A percentile compares a stretch with the other conserved stretches of the same genome.
phyloP scores from a whole-genome alignment of 2,113 vertebrate genomes.

The Pelusios castaneus region DNA sequence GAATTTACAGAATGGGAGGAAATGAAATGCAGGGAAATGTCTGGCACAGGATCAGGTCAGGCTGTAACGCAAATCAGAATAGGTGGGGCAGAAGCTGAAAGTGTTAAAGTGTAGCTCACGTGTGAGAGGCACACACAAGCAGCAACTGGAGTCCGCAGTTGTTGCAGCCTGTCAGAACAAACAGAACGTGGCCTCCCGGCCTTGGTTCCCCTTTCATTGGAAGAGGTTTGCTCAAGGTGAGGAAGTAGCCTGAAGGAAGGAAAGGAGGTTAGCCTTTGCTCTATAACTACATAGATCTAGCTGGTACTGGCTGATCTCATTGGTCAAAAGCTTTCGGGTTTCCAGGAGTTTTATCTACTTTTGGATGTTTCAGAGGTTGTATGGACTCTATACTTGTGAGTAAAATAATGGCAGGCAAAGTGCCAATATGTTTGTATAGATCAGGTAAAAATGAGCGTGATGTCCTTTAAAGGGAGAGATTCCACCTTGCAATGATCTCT shows the following conservation, averaged over 20 bases:
- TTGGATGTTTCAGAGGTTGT: fast-evolving
- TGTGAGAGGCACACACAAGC: neutral
- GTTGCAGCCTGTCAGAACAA: neutral
- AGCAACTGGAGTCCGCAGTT: neutral
- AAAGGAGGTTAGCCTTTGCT: neutral
- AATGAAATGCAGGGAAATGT: too few species aligned
- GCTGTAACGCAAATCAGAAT: too few species aligned
- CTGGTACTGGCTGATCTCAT: neutral
- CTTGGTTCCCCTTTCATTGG: neutral
- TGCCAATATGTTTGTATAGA: neutral
- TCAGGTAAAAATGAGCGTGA: neutral
- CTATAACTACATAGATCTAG: neutral
- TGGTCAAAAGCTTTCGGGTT: neutral
- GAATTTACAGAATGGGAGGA: too few species aligned
- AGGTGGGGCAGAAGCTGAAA: neutral
- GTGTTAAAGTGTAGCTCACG: neutral
- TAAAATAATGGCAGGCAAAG: neutral
- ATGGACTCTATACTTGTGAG: neutral
- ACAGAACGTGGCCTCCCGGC: neutral
- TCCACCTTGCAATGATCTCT: neutral
- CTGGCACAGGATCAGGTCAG: too few species aligned
- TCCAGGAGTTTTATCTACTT: neutral
- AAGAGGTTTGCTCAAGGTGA: neutral
- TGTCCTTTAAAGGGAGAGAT: neutral
- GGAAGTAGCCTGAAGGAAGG: neutral